phyloP scores from a whole-genome alignment of 2,888 invertebrate species.

The Cheilosia soror region DNA sequence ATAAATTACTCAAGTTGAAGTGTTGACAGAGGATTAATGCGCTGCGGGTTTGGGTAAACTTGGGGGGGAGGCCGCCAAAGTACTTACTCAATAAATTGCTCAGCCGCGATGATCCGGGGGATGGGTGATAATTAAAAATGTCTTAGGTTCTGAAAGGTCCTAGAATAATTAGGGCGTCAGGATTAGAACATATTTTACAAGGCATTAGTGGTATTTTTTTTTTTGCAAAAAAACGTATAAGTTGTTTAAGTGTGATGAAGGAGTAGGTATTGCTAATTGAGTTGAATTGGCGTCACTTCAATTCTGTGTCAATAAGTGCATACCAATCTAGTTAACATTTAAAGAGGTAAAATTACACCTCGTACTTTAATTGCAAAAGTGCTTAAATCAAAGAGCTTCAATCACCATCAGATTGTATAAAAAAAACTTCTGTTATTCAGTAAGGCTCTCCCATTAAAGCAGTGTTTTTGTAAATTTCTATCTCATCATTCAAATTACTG shows the following conservation, averaged over 20 bases:
- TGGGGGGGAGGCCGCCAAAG: neutral
- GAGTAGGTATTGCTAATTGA: no score
- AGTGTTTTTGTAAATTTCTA: no score
- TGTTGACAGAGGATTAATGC: slow-evolving; percentile 56
- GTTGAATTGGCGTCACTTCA: no score
- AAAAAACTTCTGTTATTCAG: no score
- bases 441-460: no score
- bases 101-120: neutral
- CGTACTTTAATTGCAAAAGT: no score
- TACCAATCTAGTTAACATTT: no score
- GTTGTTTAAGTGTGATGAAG: neutral
- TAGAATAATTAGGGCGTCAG: neutral
- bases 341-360: no score
- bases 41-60: neutral
- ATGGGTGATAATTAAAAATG: slow-evolving; percentile 34
- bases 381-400: no score
- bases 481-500: no score
- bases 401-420: no score
- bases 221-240: neutral
- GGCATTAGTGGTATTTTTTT: neutral
- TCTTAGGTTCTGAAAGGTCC: neutral
- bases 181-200: slow-evolving; percentile 26
- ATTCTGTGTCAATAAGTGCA: no score
- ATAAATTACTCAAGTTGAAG: slow-evolving; percentile 40
- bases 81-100: neutral